Percentiles rank a stretch among this genome's conserved stretches.
These are phyloP conservation scores for Sardinella longiceps DNA, from an alignment of 2,797 vertebrate genomes.

Conservation along the genomic window DNA sequence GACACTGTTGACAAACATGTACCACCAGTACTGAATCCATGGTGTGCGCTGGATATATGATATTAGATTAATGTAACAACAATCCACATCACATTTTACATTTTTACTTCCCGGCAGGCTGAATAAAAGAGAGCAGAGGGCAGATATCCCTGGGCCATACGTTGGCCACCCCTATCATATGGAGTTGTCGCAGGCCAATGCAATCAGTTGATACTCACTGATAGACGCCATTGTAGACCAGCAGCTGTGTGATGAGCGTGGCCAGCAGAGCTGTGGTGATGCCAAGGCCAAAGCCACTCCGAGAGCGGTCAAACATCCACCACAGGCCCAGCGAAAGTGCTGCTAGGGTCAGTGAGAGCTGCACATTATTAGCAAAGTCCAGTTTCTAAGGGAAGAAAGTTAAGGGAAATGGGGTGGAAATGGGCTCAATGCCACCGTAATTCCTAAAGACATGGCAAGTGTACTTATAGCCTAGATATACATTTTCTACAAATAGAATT, in stretches of 20 bases:
- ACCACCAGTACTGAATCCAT: no score
- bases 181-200: no score
- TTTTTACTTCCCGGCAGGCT: no score
- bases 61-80: no score
- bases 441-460: neutral
- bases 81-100: no score
- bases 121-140: no score
- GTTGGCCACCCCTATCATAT: no score
- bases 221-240: conserved; percentile 97
- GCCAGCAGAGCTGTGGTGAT: conserved; percentile 95
- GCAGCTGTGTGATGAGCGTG: conserved; percentile 92
- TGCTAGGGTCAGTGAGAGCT: conserved; percentile 93
- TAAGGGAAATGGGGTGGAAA: conserved; percentile 73
- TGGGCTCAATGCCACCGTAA: neutral
- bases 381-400: conserved; percentile 84
- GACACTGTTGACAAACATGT: no score
- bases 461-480: neutral
- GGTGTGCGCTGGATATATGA: no score
- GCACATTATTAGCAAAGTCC: conserved; percentile 94
- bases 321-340: conserved; percentile 95
- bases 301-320: conserved; percentile 98
- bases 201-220: conserved; percentile 78
- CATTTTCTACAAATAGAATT: neutral
- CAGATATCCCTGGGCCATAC: no score
- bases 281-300: conserved; percentile 96